These are phyloP conservation scores for Phoenicopterus ruber DNA, from an alignment of 2,113 vertebrate genomes.

Conservation along the genomic window DNA sequence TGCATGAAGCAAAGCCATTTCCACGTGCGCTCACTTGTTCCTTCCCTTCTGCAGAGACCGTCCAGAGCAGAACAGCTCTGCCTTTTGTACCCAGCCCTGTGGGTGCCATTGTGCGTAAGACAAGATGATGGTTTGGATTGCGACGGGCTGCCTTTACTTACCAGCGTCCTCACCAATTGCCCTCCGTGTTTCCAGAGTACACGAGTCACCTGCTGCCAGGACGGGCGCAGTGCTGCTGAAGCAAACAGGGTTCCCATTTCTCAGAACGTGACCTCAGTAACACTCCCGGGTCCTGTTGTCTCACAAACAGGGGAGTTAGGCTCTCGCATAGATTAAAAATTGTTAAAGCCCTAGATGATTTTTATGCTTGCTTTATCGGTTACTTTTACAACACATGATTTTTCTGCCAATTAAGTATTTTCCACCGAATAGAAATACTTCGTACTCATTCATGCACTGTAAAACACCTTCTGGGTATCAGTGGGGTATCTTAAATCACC, in stretches of 20 bases:
- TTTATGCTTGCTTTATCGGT: neutral
- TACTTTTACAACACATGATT: neutral
- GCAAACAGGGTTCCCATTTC: neutral
- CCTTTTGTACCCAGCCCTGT: neutral
- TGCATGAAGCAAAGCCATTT: neutral
- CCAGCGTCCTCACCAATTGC: neutral
- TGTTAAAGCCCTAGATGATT: neutral
- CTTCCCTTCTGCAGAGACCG: neutral
- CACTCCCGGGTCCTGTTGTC: neutral
- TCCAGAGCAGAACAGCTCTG: neutral
- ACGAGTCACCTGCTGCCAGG: neutral
- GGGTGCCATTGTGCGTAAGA: neutral
- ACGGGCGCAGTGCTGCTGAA: neutral
- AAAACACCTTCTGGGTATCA: neutral
- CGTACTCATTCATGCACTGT: neutral
- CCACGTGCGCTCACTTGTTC: neutral
- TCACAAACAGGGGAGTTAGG: neutral
- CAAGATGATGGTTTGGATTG: neutral
- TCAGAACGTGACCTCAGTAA: neutral
- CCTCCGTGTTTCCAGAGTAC: accelerated
- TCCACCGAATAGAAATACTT: neutral
- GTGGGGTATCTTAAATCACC: neutral
- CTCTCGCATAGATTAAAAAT: neutral
- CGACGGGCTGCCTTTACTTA: neutral
- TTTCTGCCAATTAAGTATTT: neutral